Conservation (phyloP, 23 tunicate species). For the Oikopleura vanhoeffeni region DNA sequence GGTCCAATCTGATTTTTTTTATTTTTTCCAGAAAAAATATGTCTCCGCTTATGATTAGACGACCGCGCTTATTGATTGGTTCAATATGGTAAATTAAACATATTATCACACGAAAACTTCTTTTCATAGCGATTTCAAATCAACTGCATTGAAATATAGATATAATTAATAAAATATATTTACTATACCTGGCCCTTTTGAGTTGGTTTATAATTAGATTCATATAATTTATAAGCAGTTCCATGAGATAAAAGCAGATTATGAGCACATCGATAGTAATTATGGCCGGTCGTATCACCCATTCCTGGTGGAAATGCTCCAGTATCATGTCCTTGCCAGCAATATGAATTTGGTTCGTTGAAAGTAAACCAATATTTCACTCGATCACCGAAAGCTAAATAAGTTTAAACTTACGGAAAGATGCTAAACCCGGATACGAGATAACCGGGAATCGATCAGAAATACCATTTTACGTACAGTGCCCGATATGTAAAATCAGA, state of each 20-base stretch:
- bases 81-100: too few species aligned
- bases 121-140: neutral
- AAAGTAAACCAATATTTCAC: slow-evolving; percentile 82
- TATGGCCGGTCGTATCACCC: slow-evolving; percentile 25
- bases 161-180: neutral
- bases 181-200: neutral
- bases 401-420: slow-evolving; percentile 27
- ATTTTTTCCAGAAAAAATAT: too few species aligned
- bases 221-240: slow-evolving; percentile 52
- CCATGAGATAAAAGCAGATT: slow-evolving; percentile 66
- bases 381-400: slow-evolving; percentile 64
- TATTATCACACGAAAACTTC: too few species aligned
- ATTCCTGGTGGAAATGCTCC: slow-evolving; percentile 67
- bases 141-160: neutral
- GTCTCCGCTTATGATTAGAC: too few species aligned
- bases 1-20: too few species aligned
- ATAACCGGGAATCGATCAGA: too few species aligned
- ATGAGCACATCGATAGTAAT: slow-evolving; percentile 51
- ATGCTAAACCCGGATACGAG: too few species aligned
- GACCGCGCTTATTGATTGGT: too few species aligned
- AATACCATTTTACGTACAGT: too few species aligned
- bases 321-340: slow-evolving; percentile 60
- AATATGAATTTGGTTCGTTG: slow-evolving; percentile 59
- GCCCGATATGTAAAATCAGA: too few species aligned
- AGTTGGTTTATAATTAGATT: neutral